phyloP scores from a whole-genome alignment of 2,113 vertebrate genomes.

The Xerus inauris region DNA sequence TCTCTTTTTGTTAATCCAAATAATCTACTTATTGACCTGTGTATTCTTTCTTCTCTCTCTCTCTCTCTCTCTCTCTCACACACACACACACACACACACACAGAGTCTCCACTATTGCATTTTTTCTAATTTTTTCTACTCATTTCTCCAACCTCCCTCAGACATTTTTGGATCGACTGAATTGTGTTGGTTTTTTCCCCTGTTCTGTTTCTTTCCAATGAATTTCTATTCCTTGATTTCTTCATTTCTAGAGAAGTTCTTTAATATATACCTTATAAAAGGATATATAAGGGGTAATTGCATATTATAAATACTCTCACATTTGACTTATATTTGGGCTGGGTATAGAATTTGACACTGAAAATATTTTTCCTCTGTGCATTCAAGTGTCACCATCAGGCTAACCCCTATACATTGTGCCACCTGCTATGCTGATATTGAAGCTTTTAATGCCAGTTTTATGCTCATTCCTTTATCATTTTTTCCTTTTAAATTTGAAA shows the following conservation, averaged over 20 bases:
- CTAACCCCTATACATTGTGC: no score
- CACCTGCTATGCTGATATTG: background rate
- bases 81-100: no score
- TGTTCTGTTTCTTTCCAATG: background rate
- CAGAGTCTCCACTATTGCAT: background rate
- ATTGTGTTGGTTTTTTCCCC: background rate
- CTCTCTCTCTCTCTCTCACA: no score
- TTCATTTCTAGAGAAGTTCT: background rate
- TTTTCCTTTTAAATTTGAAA: background rate
- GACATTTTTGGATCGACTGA: background rate
- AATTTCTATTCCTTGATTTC: background rate
- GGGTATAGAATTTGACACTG: slow-evolving; percentile 2
- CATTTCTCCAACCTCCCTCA: background rate
- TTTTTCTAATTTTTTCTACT: background rate
- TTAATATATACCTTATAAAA: background rate
- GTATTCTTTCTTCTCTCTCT: background rate
- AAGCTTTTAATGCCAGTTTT: background rate
- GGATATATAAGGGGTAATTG: background rate
- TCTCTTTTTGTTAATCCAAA: background rate
- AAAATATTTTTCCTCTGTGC: background rate
- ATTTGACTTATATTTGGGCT: slow-evolving; percentile 3
- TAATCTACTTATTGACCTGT: background rate
- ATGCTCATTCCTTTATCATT: background rate
- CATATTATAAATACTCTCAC: background rate
- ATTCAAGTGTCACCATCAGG: background rate